Base-by-base conservation (phyloP, 2,113 vertebrate genomes). In the Lepidothrix coronata region DNA sequence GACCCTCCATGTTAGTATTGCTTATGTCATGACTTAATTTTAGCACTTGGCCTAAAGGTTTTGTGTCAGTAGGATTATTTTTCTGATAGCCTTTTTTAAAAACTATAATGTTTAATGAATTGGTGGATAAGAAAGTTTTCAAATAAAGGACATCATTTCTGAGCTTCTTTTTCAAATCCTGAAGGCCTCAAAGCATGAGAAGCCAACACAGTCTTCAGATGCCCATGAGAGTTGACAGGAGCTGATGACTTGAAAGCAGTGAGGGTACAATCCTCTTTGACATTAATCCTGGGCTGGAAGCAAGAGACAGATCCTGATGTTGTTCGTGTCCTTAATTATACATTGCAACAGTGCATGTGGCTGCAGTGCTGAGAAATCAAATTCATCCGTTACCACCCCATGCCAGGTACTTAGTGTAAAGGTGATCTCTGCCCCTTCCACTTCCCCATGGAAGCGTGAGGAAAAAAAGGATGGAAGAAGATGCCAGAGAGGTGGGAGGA, bases 1-100 rank as follows among this genome's bases (percentile, higher is more conserved):
- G 6, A 48, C 8, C 22, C 49, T 87, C 52, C 52, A 23, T 55
- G 87, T 92, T 37, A 72, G 27, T n/a, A 41, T 28, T 88, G 16
- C 74, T 92, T 65, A 72, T 14, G 1, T 71, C 80, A 91, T 30
- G 24, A 41, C 61, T 93, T 84, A 91, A 92, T 95, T 92, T 95
- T 93, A 95, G 80, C 37, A 75, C 13, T 87, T 94, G 61, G 70
- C 41, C 44, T 92, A n/a, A 93, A 90, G 88, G 61, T 23, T 95
- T 91, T 18, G 6, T 55, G 48, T 65, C 35, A 75, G 27, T 52
- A 0, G 0, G 76, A 66, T 97, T 91, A 86, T 63, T 77, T 71
- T 76, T 31, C 51, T 54, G 46, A 66, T 62, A 91, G 43, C 8
- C 28, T 71, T 76, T 62, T 66, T 61, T 14, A 8, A 37, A 22